phyloP scores from a whole-genome alignment of 1,140 invertebrate species.

The Nasonia giraulti region DNA sequence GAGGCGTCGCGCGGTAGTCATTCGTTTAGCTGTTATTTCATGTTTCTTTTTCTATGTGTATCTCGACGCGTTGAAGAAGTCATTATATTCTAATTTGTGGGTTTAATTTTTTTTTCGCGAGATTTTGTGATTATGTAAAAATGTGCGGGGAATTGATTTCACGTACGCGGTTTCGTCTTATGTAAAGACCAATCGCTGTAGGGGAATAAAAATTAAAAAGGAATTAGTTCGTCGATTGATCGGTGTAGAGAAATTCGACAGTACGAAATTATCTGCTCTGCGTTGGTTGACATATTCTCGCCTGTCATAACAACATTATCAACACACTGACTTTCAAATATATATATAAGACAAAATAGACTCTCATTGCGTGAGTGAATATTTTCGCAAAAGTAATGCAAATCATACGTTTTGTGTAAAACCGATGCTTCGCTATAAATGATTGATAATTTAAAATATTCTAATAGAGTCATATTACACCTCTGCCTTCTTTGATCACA shows the following conservation, averaged over 20 bases:
- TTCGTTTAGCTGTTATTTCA: neutral
- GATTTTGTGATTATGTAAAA: neutral
- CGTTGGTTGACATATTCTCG: too few species aligned
- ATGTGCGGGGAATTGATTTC: neutral
- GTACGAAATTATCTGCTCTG: neutral
- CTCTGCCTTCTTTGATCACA: neutral
- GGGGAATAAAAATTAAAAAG: neutral
- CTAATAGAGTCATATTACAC: neutral
- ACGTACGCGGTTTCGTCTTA: neutral
- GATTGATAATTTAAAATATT: constrained; percentile 20
- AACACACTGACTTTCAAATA: neutral
- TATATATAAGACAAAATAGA: neutral
- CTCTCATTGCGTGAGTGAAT: neutral
- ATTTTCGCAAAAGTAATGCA: neutral
- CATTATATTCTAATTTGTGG: constrained; percentile 2
- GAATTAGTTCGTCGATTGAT: neutral
- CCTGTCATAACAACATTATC: too few species aligned
- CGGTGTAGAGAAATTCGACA: neutral
- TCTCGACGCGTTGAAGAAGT: neutral
- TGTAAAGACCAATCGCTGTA: neutral
- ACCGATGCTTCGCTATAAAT: neutral
- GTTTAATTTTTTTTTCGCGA: neutral
- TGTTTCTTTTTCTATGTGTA: neutral
- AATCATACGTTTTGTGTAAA: neutral
- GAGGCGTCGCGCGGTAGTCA: neutral